Evolutionary conservation across 2,797 vertebrate species (phyloP).

Genomic region (Philypnodon macrostomus): DNA sequence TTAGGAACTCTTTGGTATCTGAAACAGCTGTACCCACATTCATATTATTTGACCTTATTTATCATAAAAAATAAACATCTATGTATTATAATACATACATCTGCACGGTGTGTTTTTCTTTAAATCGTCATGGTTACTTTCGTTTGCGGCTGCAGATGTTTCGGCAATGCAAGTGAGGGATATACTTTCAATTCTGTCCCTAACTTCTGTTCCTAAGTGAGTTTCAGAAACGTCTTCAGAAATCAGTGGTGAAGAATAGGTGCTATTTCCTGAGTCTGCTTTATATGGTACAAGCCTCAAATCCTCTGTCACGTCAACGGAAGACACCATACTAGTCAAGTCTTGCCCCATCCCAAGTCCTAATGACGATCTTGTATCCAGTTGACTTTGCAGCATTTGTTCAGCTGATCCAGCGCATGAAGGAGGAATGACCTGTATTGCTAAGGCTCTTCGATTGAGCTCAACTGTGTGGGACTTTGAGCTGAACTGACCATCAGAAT

Average conservation of each 20-base stretch:
- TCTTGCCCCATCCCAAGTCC: conserved; percentile 17
- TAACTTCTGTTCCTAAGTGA: background rate
- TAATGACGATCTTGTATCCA: conserved; percentile 7
- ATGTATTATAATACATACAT: conserved; percentile 63
- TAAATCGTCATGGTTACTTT: conserved; percentile 41
- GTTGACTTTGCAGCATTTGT: conserved; percentile 36
- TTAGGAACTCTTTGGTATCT: conserved; percentile 71
- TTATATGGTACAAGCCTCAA: no score
- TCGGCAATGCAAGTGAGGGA: background rate
- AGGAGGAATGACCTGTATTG: conserved; percentile 54
- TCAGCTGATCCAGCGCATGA: conserved; percentile 60
- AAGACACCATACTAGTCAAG: background rate
- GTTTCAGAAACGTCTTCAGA: conserved; percentile 2
- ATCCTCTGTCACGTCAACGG: conserved; percentile 15
- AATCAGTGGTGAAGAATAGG: conserved; percentile 10
- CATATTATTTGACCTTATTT: background rate
- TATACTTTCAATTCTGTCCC: conserved; percentile 28
- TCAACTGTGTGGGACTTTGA: conserved; percentile 20
- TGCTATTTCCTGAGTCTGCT: conserved; percentile 19
- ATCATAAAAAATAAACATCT: background rate
- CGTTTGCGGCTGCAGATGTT: conserved; percentile 18
- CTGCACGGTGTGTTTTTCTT: conserved; percentile 55
- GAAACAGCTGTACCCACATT: conserved; percentile 38
- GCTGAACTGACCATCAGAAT: conserved; percentile 21
- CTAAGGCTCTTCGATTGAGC: conserved; percentile 22